Percentiles rank a stretch among this genome's conserved stretches.
phyloP scores from a whole-genome alignment of 2,797 vertebrate genomes.

The Sebastes baramenuke region DNA sequence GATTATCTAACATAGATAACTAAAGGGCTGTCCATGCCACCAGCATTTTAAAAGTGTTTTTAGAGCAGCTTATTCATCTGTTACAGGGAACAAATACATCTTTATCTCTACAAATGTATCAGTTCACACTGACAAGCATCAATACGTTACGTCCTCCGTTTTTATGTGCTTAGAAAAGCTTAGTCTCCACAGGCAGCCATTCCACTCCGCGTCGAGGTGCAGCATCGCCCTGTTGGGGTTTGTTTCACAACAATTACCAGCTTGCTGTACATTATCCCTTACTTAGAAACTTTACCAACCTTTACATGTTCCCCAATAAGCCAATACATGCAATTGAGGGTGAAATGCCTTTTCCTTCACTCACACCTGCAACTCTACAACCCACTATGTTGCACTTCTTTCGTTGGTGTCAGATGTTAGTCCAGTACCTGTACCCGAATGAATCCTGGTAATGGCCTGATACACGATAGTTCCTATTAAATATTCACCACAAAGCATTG shows the following conservation, averaged over 20 bases:
- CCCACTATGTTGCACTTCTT: neutral
- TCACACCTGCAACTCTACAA: neutral
- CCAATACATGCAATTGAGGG: neutral
- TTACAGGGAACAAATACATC: rapidly evolving
- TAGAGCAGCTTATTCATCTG: neutral
- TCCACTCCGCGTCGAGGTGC: neutral
- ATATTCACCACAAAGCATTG: slow-evolving; percentile 53
- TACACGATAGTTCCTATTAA: slow-evolving; percentile 44
- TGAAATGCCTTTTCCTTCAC: neutral
- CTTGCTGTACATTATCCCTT: neutral
- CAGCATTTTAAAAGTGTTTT: neutral
- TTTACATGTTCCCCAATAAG: neutral
- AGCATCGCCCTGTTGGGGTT: neutral
- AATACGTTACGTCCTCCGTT: too few relatives aligned
- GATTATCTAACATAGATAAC: neutral
- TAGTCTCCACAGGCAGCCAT: neutral
- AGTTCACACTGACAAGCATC: too few relatives aligned
- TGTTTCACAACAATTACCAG: too few relatives aligned
- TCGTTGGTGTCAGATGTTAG: neutral
- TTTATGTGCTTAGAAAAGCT: neutral
- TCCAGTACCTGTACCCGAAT: neutral
- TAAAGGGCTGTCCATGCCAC: neutral
- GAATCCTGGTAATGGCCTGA: neutral
- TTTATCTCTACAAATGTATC: neutral
- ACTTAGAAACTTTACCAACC: neutral